These are phyloP conservation scores for Puffinus mauretanicus DNA, from an alignment of 2,113 vertebrate species.

Conservation along the genomic window DNA sequence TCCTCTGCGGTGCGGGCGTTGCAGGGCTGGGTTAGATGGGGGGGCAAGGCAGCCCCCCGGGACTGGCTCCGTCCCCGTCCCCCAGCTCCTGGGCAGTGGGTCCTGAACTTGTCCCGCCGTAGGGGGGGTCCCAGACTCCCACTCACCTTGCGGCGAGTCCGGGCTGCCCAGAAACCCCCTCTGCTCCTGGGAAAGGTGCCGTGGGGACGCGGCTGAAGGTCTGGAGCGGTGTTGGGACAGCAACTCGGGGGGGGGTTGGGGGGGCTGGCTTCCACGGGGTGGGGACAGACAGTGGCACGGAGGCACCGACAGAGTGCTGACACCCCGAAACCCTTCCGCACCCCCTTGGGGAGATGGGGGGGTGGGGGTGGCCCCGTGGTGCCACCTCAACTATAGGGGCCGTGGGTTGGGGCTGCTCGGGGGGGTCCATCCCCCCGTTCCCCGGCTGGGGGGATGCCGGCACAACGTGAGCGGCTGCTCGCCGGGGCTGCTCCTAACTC, in stretches of 20 bases:
- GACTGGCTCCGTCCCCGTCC: not conserved
- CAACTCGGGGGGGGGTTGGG: accelerated
- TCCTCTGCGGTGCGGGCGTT: accelerated
- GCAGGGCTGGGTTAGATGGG: not conserved
- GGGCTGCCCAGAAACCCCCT: not conserved
- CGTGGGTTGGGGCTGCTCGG: not conserved
- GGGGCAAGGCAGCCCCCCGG: not conserved
- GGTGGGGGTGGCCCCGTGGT: accelerated
- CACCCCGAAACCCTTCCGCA: not conserved
- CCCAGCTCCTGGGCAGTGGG: too few species aligned
- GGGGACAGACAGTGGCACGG: not conserved
- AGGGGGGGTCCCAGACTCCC: not conserved
- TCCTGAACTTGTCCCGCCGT: accelerated
- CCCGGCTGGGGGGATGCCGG: not conserved
- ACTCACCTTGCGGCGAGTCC: accelerated
- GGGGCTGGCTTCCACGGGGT: not conserved
- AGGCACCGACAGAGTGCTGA: not conserved
- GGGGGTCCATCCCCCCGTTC: not conserved
- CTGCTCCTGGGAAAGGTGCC: not conserved
- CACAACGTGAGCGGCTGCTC: not conserved
- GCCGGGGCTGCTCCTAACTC: not conserved
- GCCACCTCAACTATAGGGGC: accelerated
- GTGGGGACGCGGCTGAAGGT: not conserved
- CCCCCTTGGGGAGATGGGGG: not conserved
- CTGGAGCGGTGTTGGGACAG: accelerated